A percentile compares a stretch with the other conserved stretches of the same genome.
These are phyloP conservation scores for Acanthopagrus latus DNA, from an alignment of 2,797 vertebrate species.

Conservation along the genomic window DNA sequence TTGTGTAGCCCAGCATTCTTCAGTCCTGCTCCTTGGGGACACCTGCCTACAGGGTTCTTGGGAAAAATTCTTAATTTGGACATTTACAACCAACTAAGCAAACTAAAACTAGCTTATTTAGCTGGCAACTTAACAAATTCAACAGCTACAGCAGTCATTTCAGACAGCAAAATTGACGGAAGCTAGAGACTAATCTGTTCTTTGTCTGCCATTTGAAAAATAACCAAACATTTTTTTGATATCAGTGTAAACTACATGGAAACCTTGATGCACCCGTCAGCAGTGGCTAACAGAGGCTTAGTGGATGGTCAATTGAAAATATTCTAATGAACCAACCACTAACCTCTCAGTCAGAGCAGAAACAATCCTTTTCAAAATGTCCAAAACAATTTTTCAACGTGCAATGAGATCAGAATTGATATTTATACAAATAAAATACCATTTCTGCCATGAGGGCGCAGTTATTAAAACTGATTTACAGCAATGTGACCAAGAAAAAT, in stretches of 20 bases:
- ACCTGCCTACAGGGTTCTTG: background rate
- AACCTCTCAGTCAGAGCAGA: background rate
- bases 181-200: background rate
- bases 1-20: no score
- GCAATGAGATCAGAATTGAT: background rate
- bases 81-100: background rate
- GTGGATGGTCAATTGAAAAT: background rate
- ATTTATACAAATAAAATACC: background rate
- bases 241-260: background rate
- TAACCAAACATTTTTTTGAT: background rate
- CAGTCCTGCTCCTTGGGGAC: no score
- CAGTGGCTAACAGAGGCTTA: background rate
- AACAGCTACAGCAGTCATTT: background rate
- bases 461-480: constrained; percentile 11
- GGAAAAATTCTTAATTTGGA: no score
- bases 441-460: background rate
- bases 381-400: background rate
- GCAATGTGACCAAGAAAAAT: constrained; percentile 16
- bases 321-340: background rate
- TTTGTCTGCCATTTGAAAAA: background rate
- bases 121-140: background rate
- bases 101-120: background rate
- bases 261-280: background rate
- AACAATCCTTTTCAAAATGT: background rate
- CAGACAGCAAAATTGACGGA: background rate